phyloP scores from a whole-genome alignment of 35 echinoderm and acorn worm genomes.

The Patiria miniata region DNA sequence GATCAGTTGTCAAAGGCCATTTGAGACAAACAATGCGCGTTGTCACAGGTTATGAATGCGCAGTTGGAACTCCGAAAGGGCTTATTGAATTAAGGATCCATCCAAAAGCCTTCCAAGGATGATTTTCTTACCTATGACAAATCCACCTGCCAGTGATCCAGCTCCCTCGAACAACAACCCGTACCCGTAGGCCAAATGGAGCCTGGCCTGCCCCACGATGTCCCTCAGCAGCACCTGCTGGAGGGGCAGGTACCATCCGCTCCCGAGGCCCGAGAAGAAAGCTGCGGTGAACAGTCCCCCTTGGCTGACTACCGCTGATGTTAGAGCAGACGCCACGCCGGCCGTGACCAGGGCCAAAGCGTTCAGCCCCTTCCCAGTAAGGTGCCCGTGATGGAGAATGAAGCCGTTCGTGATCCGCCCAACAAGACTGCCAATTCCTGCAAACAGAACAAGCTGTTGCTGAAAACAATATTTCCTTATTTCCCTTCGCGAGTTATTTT shows the following conservation, averaged over 20 bases:
- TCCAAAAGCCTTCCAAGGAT: too few species aligned
- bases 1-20: too few species aligned
- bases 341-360: not conserved
- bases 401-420: slow-evolving; percentile 12
- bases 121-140: slow-evolving; percentile 12
- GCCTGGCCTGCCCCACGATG: not conserved
- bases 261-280: not conserved
- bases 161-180: slow-evolving; percentile 32
- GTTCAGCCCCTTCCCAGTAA: not conserved
- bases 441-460: not conserved
- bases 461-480: too few species aligned
- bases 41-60: too few species aligned
- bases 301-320: not conserved
- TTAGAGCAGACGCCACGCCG: not conserved
- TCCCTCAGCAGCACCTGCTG: slow-evolving; percentile 15
- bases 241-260: slow-evolving; percentile 28
- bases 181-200: slow-evolving; percentile 24
- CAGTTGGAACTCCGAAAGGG: too few species aligned
- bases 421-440: slow-evolving; percentile 17
- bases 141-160: slow-evolving; percentile 1
- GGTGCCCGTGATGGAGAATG: not conserved
- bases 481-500: too few species aligned
- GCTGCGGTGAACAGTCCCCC: not conserved
- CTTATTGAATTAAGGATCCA: too few species aligned
- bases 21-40: too few species aligned